Conservation (phyloP, 2,888 invertebrate genomes). For the Eledona agricola region DNA sequence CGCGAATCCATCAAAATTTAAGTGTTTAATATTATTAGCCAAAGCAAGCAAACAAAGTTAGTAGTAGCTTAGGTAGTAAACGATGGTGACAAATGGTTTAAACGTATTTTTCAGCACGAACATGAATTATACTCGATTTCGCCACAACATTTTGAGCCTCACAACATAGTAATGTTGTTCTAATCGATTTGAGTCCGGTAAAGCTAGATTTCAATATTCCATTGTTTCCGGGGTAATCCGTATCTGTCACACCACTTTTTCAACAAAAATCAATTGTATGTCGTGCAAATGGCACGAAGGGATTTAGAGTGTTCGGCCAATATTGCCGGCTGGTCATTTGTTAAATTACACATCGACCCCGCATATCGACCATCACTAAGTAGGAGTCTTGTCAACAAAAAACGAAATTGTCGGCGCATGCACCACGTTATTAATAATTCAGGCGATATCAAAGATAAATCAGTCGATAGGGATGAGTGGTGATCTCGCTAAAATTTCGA, state of each 20-base stretch:
- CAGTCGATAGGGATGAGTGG: constrained; percentile 40
- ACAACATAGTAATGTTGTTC: constrained; percentile 40
- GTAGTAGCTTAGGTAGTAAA: no score
- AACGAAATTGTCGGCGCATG: constrained; percentile 54
- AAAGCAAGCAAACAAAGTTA: no score
- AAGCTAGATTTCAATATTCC: constrained; percentile 44
- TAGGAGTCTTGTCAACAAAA: constrained; percentile 49
- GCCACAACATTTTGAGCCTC: constrained; percentile 14
- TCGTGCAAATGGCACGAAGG: constrained; percentile 53
- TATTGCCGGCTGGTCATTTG: constrained; percentile 44
- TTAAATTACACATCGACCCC: constrained; percentile 47
- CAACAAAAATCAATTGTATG: constrained; percentile 56
- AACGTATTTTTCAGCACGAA: no score
- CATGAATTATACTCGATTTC: constrained; percentile 8
- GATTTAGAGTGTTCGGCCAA: constrained; percentile 47
- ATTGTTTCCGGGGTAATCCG: constrained; percentile 41
- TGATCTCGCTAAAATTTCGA: constrained; percentile 32
- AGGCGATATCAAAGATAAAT: constrained; percentile 49
- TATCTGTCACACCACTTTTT: constrained; percentile 46
- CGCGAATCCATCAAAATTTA: no score
- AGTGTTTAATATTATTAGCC: no score
- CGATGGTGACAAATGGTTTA: no score
- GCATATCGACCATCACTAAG: constrained; percentile 50
- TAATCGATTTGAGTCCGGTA: constrained; percentile 33
- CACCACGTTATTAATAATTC: constrained; percentile 56